A percentile compares a stretch with the other conserved stretches of the same genome.
Conservation (phyloP, 1,140 invertebrate genomes). For the Drosophila arawakana region DNA sequence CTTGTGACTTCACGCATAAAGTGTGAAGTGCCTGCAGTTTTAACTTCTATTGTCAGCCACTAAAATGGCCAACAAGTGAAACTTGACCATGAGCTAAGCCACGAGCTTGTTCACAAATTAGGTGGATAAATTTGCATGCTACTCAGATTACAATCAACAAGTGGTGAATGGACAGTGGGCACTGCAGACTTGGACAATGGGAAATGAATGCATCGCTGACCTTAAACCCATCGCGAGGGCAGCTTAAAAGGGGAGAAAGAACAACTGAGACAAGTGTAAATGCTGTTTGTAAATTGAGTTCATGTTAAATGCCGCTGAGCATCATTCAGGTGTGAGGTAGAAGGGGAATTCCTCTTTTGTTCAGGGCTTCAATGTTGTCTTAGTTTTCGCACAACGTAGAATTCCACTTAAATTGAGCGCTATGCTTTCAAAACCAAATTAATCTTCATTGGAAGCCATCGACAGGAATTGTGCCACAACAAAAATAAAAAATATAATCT, state of each 20-base stretch:
- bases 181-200: background rate
- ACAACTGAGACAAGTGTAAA: constrained; percentile 70
- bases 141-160: constrained; percentile 72
- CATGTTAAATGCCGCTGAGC: constrained; percentile 56
- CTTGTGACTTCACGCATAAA: background rate
- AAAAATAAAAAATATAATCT: background rate
- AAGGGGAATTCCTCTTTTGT: background rate
- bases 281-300: constrained; percentile 74
- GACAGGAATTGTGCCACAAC: constrained; percentile 54
- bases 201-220: constrained; percentile 32
- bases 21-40: background rate
- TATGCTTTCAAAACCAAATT: constrained; percentile 74
- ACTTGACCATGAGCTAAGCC: constrained; percentile 19
- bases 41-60: background rate
- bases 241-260: constrained; percentile 14
- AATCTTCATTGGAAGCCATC: constrained; percentile 81
- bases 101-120: constrained; percentile 74
- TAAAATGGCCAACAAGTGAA: constrained; percentile 12
- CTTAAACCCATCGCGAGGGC: constrained; percentile 39
- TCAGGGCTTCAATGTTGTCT: constrained; percentile 8
- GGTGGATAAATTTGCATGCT: constrained; percentile 68
- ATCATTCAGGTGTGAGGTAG: constrained; percentile 16
- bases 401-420: constrained; percentile 68
- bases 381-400: constrained; percentile 55
- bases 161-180: constrained; percentile 19